These are phyloP conservation scores for Tineola bisselliella DNA, from an alignment of 2,888 invertebrate genomes.

Conservation along the genomic window DNA sequence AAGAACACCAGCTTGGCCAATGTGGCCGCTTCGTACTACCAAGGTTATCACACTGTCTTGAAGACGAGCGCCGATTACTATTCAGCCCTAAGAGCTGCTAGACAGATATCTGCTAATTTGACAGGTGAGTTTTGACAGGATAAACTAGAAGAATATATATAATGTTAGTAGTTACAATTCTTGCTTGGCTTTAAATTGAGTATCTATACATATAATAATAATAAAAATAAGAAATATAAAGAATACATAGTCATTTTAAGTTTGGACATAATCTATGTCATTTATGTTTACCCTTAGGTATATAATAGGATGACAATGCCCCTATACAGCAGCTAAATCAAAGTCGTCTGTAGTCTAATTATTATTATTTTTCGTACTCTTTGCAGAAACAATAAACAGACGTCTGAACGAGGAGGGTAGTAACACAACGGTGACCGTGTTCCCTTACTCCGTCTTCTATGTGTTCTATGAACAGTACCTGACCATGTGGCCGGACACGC, in stretches of 20 bases:
- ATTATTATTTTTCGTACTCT: too few species aligned
- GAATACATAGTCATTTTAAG: too few species aligned
- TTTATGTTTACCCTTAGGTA: too few species aligned
- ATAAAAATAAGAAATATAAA: too few species aligned
- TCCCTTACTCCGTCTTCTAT: constrained; percentile 95
- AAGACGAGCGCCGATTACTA: constrained; percentile 92
- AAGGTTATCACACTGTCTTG: constrained; percentile 84
- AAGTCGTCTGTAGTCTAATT: too few species aligned
- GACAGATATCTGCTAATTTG: constrained; percentile 83
- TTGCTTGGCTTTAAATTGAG: too few species aligned
- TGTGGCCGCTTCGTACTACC: constrained; percentile 87
- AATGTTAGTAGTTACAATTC: too few species aligned
- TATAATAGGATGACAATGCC: too few species aligned
- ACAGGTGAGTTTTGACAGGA: constrained; percentile 60
- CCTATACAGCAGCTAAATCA: too few species aligned
- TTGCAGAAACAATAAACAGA: constrained; percentile 69
- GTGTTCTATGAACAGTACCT: constrained; percentile 99
- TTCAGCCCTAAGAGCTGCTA: constrained; percentile 82
- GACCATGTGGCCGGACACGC: constrained; percentile 92
- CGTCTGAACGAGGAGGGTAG: constrained; percentile 60
- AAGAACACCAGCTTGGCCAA: constrained; percentile 39
- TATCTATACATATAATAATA: too few species aligned
- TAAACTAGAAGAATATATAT: too few species aligned
- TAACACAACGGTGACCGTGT: constrained; percentile 71
- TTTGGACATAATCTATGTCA: too few species aligned